Base-by-base conservation (phyloP, 1,140 invertebrate species). In the Pseudoatta argentina region DNA sequence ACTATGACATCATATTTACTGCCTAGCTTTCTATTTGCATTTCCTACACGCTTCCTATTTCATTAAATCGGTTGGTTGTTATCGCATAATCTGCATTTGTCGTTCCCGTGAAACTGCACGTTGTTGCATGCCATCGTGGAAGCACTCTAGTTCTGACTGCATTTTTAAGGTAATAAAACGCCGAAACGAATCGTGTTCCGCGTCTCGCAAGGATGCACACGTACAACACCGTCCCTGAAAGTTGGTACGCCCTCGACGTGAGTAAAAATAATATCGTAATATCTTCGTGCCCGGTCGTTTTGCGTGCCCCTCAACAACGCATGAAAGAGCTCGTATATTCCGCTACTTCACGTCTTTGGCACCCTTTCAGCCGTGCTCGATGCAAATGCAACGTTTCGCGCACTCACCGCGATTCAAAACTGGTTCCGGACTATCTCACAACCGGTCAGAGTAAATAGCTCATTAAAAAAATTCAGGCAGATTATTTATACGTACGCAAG, bases 201-300 rank as follows among this genome's bases (percentile, higher is more conserved):
- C 6, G 51, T 79, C 18, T 27, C 34, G 39, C 48, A 67, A 30
- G 24, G 39, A 72, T 48, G 67, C 53, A 10, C n/a, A 24, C 16
- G 64, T 30, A 24, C 78, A 18, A 39, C 78, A 6, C 78, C 79
- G 79, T 73, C 79, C 67, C 79, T 82, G 79, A 69, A 69, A 55
- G 24, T 67, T 39, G 61, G 27, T 10, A 12, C 64, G 18, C 44
- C 6, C 39, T n/a, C 66, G 8, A 48, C 55, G 79, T 0, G 18
- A 69, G 66, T 30, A 82, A 82, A 82, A 82, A 57, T 81, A 66
- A 82, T 18, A 82, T 82, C 79, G 67, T 61, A 82, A 82, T 44
- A 44, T 82, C 79, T 73, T 21, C 39, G 24, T 72, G 34, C 16
- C 39, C 48, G 78, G 51, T 57, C 39, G 44, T 55, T 67, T 48